Base-by-base conservation (phyloP, 1,140 invertebrate genomes). In the Drosophila arizonae region DNA sequence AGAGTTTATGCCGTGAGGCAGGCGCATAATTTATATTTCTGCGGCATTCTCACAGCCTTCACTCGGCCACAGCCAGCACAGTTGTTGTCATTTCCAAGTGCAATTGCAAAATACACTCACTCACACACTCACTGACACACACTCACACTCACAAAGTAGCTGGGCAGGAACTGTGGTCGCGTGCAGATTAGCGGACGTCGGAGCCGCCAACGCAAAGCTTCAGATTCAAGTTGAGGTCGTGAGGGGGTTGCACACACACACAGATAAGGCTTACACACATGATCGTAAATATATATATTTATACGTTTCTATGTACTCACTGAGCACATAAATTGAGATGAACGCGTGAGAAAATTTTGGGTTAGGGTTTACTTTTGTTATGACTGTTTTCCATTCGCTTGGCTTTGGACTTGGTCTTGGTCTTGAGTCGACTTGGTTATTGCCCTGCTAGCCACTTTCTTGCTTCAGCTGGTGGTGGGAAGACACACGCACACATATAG, bases 301-400 rank as follows among this genome's bases (percentile, higher is more conserved):
- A 21, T 10, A 28, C 21, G 41, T 17, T 13, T 46, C 17, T 62
- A 48, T 50, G 63, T 33, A 63, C 70, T 46, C 58, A 81, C 48
- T 48, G 70, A 66, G 78, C 62, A 69, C 76, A 64, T 86, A 79
- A 81, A 79, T 75, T 61, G 67, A 82, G 77, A 84, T 88, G 80
- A 87, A 74, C 79, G 77, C 84, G 84, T 87, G 84, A 84, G 84
- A 87, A 87, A 82, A 70, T 84, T 76, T 79, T 74, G 51, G 76
- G 62, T 55, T 64, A 51, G 72, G 65, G 50, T 55, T 69, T 61
- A 50, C 70, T 76, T 76, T 81, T 76, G 57, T 72, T 81, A 76
- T 79, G 72, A 75, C 55, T 65, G 55, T 55, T 57, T 72, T 63
- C 45, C 56, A 70, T 75, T 66, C 61, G 56, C 36, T 36, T n/a